Evolutionary conservation across 2,888 invertebrate genomes (phyloP), one percentile per base, ranked within the genome.

Genomic region (Matsumyia berberina): DNA sequence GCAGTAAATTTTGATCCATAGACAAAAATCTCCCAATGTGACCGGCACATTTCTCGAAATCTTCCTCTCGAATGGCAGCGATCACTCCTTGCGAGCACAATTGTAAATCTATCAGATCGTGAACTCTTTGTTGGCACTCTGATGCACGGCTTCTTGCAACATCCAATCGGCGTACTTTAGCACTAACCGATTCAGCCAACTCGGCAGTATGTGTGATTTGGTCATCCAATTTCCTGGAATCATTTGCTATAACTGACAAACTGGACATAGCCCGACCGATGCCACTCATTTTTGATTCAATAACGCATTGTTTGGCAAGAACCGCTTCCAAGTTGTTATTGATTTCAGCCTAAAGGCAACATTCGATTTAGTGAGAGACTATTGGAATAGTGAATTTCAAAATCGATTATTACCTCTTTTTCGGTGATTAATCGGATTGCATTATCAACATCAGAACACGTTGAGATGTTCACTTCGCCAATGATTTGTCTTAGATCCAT

Each of bases 81-180:
- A 98, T 96, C 0, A 99, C 99, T n/a, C 99, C 99, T 90, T 98
- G 97, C 58, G 98, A 98, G 91, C 99, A 99, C 74, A 97, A 93
- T 91, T 98, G 97, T 64, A 99, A 93, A 91, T 99, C 99, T 78
- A 99, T 95, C 42, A 99, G 93, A 91, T 99, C 99, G 88, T 98
- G 97, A 0, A 99, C 98, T 76, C 99, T 93, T 87, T 96, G 95
- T 91, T 99, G 97, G 89, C 98, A 98, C 88, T 98, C 97, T 2
- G 97, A 97, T 0, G 99, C 99, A 74, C 97, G 94, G 87, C 96
- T 96, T 95, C 91, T 87, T 0, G 98, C 98, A 70, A 96, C 93
- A 92, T 99, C 99, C 49, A 99, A 92, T 77, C 97, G 96, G 8
- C 98, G 94, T 12, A 99, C 99, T 95, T 98, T 99, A 24, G 97